Evolutionary conservation across 2,888 invertebrate species (phyloP).

Genomic region (Tryphoninae sp.): DNA sequence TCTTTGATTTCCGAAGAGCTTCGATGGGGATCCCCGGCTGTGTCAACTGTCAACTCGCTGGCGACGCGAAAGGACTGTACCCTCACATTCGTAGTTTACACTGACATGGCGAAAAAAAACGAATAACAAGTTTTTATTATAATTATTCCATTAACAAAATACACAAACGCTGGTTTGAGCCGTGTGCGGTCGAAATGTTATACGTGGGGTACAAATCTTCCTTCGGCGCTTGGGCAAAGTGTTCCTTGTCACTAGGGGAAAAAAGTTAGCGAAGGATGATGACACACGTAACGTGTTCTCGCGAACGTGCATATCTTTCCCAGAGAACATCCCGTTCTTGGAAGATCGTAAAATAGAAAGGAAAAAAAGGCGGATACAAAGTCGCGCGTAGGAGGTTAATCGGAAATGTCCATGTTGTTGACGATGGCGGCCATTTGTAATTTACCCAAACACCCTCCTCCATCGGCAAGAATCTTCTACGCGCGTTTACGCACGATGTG

Average conservation of each 20-base stretch:
- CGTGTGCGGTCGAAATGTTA: not conserved
- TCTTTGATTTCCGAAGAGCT: not conserved
- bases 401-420: not conserved
- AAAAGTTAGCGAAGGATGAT: no score
- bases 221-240: no score
- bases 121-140: not conserved
- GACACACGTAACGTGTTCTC: not conserved
- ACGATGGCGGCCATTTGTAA: constrained; percentile 17
- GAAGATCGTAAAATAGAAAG: constrained; percentile 33
- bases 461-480: not conserved
- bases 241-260: no score
- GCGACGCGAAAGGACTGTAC: not conserved
- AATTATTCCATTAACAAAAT: not conserved
- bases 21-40: not conserved
- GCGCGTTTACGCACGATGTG: constrained; percentile 15
- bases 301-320: not conserved
- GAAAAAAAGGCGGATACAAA: constrained; percentile 18
- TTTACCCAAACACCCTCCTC: not conserved
- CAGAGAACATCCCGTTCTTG: not conserved
- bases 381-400: constrained; percentile 9
- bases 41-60: not conserved
- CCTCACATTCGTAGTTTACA: not conserved
- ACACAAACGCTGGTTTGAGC: not conserved
- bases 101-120: not conserved
- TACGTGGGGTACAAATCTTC: no score